These are phyloP conservation scores for Ginglymostoma cirratum DNA, from an alignment of 2,113 vertebrate species.

Conservation along the genomic window DNA sequence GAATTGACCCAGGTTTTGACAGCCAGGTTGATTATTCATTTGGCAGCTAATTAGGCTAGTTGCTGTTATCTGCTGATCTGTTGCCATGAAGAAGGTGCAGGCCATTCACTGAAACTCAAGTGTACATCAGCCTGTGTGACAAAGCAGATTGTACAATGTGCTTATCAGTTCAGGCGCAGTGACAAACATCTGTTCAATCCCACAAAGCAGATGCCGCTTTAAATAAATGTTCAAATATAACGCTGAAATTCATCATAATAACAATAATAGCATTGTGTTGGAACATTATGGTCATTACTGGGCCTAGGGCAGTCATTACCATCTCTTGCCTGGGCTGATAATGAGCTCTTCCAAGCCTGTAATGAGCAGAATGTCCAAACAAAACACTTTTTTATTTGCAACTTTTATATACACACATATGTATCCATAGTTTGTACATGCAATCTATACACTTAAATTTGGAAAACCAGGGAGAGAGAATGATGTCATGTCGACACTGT, in stretches of 20 bases:
- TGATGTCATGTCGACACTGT: not conserved
- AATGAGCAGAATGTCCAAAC: not conserved
- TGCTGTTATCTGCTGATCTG: not conserved
- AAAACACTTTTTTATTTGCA: not conserved
- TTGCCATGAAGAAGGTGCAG: not conserved
- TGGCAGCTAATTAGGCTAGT: not conserved
- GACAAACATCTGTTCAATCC: not conserved
- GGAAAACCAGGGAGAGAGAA: not conserved
- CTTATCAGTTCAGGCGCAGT: not conserved
- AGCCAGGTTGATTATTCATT: not conserved
- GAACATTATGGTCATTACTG: not conserved
- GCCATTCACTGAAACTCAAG: not conserved
- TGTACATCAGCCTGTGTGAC: not conserved
- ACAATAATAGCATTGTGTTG: not conserved
- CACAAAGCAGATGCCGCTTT: not conserved
- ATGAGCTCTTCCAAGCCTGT: not conserved
- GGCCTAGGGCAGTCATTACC: not conserved
- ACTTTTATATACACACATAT: not conserved
- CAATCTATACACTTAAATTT: no score
- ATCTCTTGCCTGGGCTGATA: not conserved
- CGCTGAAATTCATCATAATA: not conserved
- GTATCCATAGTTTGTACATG: not conserved
- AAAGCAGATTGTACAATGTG: not conserved
- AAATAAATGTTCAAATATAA: not conserved
- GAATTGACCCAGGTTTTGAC: not conserved